Base-by-base conservation (phyloP, 2,888 invertebrate genomes). In the Meloe dianella region DNA sequence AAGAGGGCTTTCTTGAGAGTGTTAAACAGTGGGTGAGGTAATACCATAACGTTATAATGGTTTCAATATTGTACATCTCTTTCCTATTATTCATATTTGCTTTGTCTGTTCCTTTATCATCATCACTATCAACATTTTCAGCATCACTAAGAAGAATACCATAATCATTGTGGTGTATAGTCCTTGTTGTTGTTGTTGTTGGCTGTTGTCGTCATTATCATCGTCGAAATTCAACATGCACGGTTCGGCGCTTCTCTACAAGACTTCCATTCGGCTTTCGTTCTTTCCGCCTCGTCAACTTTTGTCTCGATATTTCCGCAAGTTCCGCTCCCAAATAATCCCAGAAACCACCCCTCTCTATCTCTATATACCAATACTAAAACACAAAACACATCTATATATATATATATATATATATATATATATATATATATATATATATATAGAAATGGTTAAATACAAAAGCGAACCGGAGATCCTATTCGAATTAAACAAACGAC, bases 261-360 rank as follows among this genome's bases (percentile, higher is more conserved):
- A 75, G 74, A 73, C 74, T 73, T 65, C 70, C 66, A 64, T 75
- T 78, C 78, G 79, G 77, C 76, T 79, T 79, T 79, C 78, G 79
- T 81, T 81, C 80, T 82, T 84, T 82, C 80, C 83, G 82, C 77
- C 80, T 82, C 83, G 83, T 83, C 83, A 81, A 81, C 78, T 81
- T 80, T 80, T 77, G 79, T 80, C 80, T 77, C 78, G 77, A 81
- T 81, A 80, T 81, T 82, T 81, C 81, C 81, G 80, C 80, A 78
- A 81, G 80, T 81, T 79, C 81, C 78, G 80, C 73, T 78, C 78
- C 73, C 74, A 80, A 80, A 80, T 82, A 82, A 81, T 81, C 80
- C 78, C 75, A 20, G n/a, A 47, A 47, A 47, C 47, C 20, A 20
- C 47, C 47, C 47, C 47, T 47, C 47, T 41, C n/a, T 41, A 4